phyloP scores from a whole-genome alignment of 2,797 vertebrate species.

The Falco biarmicus region DNA sequence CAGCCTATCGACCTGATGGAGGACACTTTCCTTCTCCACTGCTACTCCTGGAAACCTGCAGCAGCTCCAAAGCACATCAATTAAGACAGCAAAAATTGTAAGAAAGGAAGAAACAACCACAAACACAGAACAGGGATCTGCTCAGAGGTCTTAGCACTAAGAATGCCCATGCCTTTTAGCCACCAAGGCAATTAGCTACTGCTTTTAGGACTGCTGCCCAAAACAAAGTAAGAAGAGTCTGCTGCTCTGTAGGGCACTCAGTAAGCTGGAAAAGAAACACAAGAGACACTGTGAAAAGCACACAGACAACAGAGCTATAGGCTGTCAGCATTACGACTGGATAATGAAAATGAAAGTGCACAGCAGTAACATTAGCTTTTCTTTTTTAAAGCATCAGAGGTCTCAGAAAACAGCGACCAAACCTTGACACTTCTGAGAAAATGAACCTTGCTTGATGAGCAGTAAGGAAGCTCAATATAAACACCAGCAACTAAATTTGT shows the following conservation, averaged over 20 bases:
- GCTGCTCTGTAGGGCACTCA: not conserved
- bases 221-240: not conserved
- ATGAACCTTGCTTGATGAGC: not conserved
- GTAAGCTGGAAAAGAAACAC: not conserved
- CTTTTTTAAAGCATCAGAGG: not conserved
- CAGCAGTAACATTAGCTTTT: not conserved
- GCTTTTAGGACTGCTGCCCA: not conserved
- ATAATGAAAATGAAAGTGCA: not conserved
- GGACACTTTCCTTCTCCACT: not conserved
- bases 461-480: not conserved
- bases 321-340: rapidly evolving
- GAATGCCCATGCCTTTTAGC: not conserved
- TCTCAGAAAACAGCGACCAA: not conserved
- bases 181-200: not conserved
- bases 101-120: not conserved
- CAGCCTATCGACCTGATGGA: rapidly evolving
- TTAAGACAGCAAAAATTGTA: rapidly evolving
- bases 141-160: not conserved
- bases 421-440: rapidly evolving
- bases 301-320: rapidly evolving
- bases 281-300: not conserved
- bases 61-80: not conserved
- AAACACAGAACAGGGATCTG: not conserved
- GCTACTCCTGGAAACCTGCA: not conserved
- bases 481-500: not conserved